phyloP scores from a whole-genome alignment of 2,888 invertebrate genomes.

The Caradrina clavipalpis region DNA sequence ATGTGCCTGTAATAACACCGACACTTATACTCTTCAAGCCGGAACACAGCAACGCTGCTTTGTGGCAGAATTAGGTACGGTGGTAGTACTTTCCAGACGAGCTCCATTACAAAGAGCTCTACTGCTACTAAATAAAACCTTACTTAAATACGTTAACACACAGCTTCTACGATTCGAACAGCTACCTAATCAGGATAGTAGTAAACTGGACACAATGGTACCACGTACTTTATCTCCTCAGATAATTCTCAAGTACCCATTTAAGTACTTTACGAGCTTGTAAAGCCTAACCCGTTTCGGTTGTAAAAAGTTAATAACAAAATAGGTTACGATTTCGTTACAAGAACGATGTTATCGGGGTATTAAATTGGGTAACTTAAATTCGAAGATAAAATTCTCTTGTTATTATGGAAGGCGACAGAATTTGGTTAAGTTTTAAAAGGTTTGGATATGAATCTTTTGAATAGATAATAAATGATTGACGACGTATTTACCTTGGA shows the following conservation, averaged over 20 bases:
- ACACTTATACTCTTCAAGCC: too few species aligned
- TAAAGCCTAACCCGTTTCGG: slow-evolving; percentile 73
- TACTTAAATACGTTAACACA: not conserved
- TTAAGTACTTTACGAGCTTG: slow-evolving; percentile 73
- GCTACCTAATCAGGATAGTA: slow-evolving; percentile 47
- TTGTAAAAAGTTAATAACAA: slow-evolving; percentile 67
- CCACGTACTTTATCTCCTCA: slow-evolving; percentile 77
- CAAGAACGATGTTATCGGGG: slow-evolving; percentile 44
- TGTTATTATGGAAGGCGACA: not conserved
- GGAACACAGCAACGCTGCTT: too few species aligned
- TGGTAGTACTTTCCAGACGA: too few species aligned
- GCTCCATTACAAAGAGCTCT: too few species aligned
- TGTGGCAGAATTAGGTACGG: too few species aligned
- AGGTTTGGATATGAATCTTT: too few species aligned
- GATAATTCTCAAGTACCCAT: slow-evolving; percentile 80
- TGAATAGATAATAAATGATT: too few species aligned
- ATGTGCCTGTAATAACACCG: too few species aligned
- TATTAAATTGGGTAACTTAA: slow-evolving; percentile 36
- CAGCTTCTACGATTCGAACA: slow-evolving; percentile 10
- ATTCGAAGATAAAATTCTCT: slow-evolving; percentile 17
- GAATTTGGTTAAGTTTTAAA: slow-evolving; percentile 1
- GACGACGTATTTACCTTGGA: too few species aligned
- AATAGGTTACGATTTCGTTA: slow-evolving; percentile 54
- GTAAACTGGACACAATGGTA: slow-evolving; percentile 76
- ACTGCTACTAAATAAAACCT: too few species aligned